phyloP scores from a whole-genome alignment of 92 coral and sea anemone species.

The Bergia puertoricense region DNA sequence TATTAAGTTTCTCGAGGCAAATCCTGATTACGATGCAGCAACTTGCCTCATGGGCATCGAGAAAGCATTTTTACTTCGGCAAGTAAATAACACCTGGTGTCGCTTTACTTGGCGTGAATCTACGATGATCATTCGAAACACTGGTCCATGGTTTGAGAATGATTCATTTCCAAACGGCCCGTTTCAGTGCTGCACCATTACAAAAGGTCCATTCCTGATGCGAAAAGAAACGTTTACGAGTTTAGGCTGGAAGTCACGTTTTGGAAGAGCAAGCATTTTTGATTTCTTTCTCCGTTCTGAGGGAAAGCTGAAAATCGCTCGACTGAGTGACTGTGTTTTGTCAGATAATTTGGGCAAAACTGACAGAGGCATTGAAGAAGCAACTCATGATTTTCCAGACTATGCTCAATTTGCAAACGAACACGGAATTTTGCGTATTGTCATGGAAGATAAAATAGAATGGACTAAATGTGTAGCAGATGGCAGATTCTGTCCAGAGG shows the following conservation, averaged over 20 bases:
- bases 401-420: constrained; percentile 54
- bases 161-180: constrained; percentile 3
- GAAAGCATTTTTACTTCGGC: not conserved
- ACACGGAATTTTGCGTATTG: constrained; percentile 55
- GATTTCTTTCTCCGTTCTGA: constrained; percentile 51
- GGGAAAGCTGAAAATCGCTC: constrained; percentile 61
- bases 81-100: constrained; percentile 62
- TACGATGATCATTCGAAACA: constrained; percentile 69
- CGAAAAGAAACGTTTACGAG: constrained; percentile 44
- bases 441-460: too few species aligned
- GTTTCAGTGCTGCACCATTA: constrained; percentile 55
- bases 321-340: constrained; percentile 48
- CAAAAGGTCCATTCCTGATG: constrained; percentile 61
- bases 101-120: constrained; percentile 58
- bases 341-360: constrained; percentile 21
- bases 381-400: constrained; percentile 54
- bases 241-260: constrained; percentile 34
- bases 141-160: constrained; percentile 43
- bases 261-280: constrained; percentile 40
- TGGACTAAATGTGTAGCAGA: too few species aligned
- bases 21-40: constrained; percentile 17
- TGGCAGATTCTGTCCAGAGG: constrained; percentile 50
- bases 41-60: not conserved
- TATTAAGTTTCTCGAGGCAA: constrained; percentile 5
- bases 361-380: constrained; percentile 64